These are phyloP conservation scores for Eulemur coronatus DNA, from an alignment of 2,797 vertebrate genomes.

Conservation along the genomic window DNA sequence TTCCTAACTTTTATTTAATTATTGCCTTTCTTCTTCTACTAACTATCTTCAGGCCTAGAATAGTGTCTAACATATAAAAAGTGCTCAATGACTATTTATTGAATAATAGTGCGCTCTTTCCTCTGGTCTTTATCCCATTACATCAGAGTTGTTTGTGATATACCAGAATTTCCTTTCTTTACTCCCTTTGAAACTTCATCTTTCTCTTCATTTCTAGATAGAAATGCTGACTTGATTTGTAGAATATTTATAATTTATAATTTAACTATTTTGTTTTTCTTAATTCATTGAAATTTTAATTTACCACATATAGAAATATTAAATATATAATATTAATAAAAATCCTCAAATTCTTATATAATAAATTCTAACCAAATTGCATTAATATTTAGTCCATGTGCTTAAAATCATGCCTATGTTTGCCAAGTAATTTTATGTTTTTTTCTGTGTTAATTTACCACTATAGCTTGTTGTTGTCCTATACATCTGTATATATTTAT, in stretches of 20 bases:
- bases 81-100: neutral
- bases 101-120: neutral
- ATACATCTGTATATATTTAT: neutral
- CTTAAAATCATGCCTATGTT: neutral
- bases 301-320: neutral
- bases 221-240: neutral
- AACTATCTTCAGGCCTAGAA: neutral
- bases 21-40: neutral
- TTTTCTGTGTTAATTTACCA: neutral
- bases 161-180: neutral
- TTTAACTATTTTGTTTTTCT: neutral
- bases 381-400: neutral
- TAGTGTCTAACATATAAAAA: neutral
- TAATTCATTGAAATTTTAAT: neutral
- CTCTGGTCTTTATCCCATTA: neutral
- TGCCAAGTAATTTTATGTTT: neutral
- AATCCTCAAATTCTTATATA: neutral
- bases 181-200: neutral
- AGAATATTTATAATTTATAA: neutral
- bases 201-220: neutral
- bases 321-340: neutral
- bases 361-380: neutral
- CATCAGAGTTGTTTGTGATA: neutral
- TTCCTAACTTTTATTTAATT: neutral
- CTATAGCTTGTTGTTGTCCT: neutral